A percentile compares a stretch with the other conserved stretches of the same genome.
Conservation (phyloP, 92 coral and sea anemone genomes). For the Epizoanthus illoricatus region DNA sequence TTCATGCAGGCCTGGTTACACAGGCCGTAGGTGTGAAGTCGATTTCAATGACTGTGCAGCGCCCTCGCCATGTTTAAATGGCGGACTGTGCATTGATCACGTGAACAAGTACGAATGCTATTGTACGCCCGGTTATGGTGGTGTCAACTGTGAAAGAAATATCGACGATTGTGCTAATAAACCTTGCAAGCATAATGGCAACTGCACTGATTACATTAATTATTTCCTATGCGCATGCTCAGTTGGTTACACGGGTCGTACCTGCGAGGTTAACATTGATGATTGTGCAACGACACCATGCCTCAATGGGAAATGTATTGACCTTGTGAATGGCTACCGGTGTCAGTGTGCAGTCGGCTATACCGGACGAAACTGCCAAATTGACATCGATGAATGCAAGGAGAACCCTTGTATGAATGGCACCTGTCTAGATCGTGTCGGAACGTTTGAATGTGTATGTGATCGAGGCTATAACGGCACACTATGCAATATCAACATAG, state of each 20-base stretch:
- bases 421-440: slow-evolving; percentile 67
- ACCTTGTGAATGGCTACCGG: slow-evolving; percentile 63
- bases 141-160: slow-evolving; percentile 65
- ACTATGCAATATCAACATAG: slow-evolving; percentile 58
- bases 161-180: slow-evolving; percentile 79
- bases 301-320: slow-evolving; percentile 60
- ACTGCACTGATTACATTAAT: slow-evolving; percentile 76
- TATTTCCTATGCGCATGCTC: slow-evolving; percentile 70
- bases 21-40: slow-evolving; percentile 58
- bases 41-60: slow-evolving; percentile 62
- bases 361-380: slow-evolving; percentile 58
- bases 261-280: slow-evolving; percentile 70
- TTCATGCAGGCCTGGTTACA: slow-evolving; percentile 69
- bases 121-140: slow-evolving; percentile 80
- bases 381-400: slow-evolving; percentile 67
- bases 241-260: slow-evolving; percentile 72
- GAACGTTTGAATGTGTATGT: slow-evolving; percentile 68
- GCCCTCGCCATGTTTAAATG: slow-evolving; percentile 56
- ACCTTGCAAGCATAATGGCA: slow-evolving; percentile 70
- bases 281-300: slow-evolving; percentile 72
- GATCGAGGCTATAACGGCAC: slow-evolving; percentile 64
- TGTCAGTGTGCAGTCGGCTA: slow-evolving; percentile 69
- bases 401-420: slow-evolving; percentile 67
- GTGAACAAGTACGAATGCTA: slow-evolving; percentile 67
- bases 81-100: slow-evolving; percentile 73